A percentile compares a stretch with the other conserved stretches of the same genome.
Conservation (phyloP, 1,140 invertebrate species). For the Drepana arcuata region DNA sequence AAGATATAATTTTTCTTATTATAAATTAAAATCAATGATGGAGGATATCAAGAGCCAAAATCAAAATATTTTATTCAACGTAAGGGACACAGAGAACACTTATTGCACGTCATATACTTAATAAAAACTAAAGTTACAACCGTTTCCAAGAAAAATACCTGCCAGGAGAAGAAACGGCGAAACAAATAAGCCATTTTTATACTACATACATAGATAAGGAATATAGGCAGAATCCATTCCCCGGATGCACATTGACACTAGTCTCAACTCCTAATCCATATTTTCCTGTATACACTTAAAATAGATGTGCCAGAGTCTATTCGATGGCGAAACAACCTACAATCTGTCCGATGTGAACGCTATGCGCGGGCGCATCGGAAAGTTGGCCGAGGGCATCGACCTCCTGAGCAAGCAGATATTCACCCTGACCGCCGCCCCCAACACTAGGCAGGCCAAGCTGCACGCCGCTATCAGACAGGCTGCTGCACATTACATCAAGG, state of each 20-base stretch:
- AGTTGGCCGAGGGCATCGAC: constrained; percentile 91
- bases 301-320: constrained; percentile 77
- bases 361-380: constrained; percentile 85
- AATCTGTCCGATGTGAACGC: constrained; percentile 87
- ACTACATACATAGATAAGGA: too few relatives aligned
- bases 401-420: constrained; percentile 85
- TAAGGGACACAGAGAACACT: too few relatives aligned
- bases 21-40: too few relatives aligned
- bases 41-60: too few relatives aligned
- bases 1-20: too few relatives aligned
- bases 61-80: too few relatives aligned
- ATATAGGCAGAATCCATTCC: background rate
- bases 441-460: constrained; percentile 74
- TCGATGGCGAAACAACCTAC: constrained; percentile 89
- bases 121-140: too few relatives aligned
- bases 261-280: background rate
- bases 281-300: background rate
- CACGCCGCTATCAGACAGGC: constrained; percentile 75
- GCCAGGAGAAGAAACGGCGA: too few relatives aligned
- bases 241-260: background rate
- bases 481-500: constrained; percentile 78
- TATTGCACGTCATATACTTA: too few relatives aligned
- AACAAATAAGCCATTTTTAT: too few relatives aligned
- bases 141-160: too few relatives aligned
- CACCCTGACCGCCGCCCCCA: constrained; percentile 74